phyloP scores from a whole-genome alignment of 2,888 invertebrate species.

The Aphidius colemani region DNA sequence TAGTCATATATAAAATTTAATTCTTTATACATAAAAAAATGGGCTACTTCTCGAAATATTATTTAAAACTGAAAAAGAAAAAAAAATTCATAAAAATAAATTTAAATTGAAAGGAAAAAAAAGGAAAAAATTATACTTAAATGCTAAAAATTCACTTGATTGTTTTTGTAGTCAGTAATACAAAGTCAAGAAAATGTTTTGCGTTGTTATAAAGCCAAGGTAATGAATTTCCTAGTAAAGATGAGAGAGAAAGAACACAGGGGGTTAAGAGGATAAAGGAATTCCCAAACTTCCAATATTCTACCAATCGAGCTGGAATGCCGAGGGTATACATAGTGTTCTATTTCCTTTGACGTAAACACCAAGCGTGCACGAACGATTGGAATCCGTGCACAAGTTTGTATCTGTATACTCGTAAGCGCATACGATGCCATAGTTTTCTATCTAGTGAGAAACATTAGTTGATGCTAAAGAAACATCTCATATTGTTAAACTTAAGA shows the following conservation, averaged over 20 bases:
- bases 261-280: constrained; percentile 26
- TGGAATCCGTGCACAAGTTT: constrained; percentile 22
- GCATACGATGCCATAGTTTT: constrained; percentile 11
- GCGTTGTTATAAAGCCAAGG: too few species aligned
- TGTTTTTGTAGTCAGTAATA: neutral
- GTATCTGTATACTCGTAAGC: constrained; percentile 11
- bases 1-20: too few species aligned
- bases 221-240: too few species aligned
- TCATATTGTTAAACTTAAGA: neutral
- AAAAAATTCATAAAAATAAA: too few species aligned
- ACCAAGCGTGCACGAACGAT: constrained; percentile 22
- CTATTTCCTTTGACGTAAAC: constrained; percentile 26
- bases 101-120: neutral
- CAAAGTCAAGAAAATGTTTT: neutral
- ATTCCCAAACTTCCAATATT: constrained; percentile 30
- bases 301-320: constrained; percentile 27
- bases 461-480: constrained; percentile 17
- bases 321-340: constrained; percentile 19
- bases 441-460: constrained; percentile 3
- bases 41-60: too few species aligned
- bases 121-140: too few species aligned
- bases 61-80: too few species aligned
- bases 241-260: constrained; percentile 1
- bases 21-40: too few species aligned
- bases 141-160: too few species aligned